Evolutionary conservation across 2,888 invertebrate genomes (phyloP).

Genomic region (Bellardia pandia): DNA sequence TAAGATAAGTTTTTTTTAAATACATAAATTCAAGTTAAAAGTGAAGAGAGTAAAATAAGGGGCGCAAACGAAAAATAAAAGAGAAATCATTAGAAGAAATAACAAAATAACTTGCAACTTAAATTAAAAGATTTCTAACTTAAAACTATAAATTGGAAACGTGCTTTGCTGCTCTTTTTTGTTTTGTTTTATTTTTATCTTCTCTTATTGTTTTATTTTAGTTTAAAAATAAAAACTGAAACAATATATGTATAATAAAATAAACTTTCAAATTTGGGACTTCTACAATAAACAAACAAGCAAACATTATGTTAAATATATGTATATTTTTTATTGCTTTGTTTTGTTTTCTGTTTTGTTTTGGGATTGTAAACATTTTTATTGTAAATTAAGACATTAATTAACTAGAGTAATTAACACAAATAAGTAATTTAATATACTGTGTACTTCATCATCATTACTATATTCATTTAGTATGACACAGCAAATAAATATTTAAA

Average conservation of each 20-base stretch:
- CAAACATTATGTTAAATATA: slow-evolving; percentile 27
- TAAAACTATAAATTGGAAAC: slow-evolving; percentile 55
- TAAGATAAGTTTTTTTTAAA: slow-evolving; percentile 20
- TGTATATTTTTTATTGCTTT: slow-evolving; percentile 39
- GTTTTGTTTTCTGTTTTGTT: slow-evolving; percentile 52
- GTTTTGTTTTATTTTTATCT: slow-evolving; percentile 16
- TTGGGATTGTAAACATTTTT: slow-evolving; percentile 28
- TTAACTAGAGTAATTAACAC: slow-evolving; percentile 65
- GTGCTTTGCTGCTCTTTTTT: slow-evolving; percentile 58
- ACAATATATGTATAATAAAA: neutral
- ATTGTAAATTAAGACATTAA: slow-evolving; percentile 67
- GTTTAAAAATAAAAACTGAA: slow-evolving; percentile 16
- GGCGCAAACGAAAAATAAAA: slow-evolving; percentile 47
- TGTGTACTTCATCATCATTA: slow-evolving; percentile 49
- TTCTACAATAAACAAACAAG: slow-evolving; percentile 58
- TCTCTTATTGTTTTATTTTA: slow-evolving; percentile 8
- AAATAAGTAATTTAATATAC: slow-evolving; percentile 66
- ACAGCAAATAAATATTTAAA: slow-evolving; percentile 48
- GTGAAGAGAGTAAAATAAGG: slow-evolving; percentile 24
- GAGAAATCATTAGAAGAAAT: slow-evolving; percentile 32
- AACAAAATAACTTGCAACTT: slow-evolving; percentile 60
- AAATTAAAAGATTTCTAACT: slow-evolving; percentile 55
- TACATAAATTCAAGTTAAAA: slow-evolving; percentile 38
- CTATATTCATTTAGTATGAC: slow-evolving; percentile 9
- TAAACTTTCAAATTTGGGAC: slow-evolving; percentile 54